Evolutionary conservation across 35 echinoderm and acorn worm species (phyloP), one percentile per base, ranked within the genome.

Genomic region (Lytechinus pictus): DNA sequence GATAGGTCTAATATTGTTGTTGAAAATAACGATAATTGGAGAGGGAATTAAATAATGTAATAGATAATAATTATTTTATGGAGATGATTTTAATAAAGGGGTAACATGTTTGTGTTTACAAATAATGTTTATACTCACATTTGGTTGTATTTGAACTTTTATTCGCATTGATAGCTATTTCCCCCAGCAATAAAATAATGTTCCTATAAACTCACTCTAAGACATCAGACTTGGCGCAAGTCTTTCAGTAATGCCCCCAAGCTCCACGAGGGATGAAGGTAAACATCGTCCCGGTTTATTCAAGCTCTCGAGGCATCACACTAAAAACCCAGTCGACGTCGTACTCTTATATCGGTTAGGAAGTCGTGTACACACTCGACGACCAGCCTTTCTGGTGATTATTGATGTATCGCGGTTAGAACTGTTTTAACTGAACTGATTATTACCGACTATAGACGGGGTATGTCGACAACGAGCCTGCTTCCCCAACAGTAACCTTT

Each of bases 351-450:
- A 8, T 90, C 88, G 88, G 88, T 90, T 54, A 54, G 52, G 88
- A 90, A 90, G 29, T 90, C 88, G 29, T 14, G 29, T 54, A 90
- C 66, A 79, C 66, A 79, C 66, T 79, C 66, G 66, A 90, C 11
- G 27, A 90, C 29, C 88, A 90, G 29, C 29, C 88, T 29, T 54
- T 13, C 16, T 13, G 88, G 28, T 90, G 88, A 90, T 90, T 54
- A 90, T 44, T 90, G 88, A 90, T 90, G 88, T 44, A 44, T 90
- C 88, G 88, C 88, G 88, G 88, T 90, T 90, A 90, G 88, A 90
- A 10, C 88, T 90, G 52, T 90, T 90, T 90, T 90, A 58, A 90
- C 52, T 90, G 28, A 90, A 90, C 88, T 90, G 88, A 90, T 90
- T 90, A 90, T 90, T 14, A 21, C 13, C 88, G 88, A 90, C 88